phyloP scores from a whole-genome alignment of 2,797 vertebrate species.

The Eulemur coronatus region DNA sequence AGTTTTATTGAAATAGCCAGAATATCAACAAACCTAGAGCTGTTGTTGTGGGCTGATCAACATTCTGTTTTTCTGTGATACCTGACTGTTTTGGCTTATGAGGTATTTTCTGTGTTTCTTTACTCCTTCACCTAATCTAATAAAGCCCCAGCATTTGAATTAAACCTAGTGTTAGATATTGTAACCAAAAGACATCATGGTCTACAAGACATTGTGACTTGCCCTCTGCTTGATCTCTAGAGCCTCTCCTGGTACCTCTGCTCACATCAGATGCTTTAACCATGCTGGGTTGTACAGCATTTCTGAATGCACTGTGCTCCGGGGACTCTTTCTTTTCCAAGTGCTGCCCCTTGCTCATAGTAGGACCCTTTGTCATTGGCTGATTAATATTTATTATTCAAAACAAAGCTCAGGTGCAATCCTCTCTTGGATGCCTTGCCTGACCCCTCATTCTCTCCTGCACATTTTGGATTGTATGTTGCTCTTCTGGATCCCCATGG shows the following conservation, averaged over 20 bases:
- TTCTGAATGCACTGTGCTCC: neutral
- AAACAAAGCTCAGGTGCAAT: neutral
- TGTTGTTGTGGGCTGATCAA: neutral
- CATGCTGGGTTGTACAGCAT: neutral
- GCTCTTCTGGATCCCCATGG: neutral
- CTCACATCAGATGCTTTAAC: neutral
- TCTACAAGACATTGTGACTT: neutral
- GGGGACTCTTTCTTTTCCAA: neutral
- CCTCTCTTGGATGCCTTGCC: neutral
- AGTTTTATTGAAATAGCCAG: neutral
- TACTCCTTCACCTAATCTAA: neutral
- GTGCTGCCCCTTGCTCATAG: neutral
- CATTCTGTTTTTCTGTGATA: neutral
- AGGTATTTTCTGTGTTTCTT: neutral
- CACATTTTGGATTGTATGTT: neutral
- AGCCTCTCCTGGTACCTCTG: neutral
- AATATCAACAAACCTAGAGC: neutral
- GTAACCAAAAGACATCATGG: neutral
- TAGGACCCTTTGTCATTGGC: neutral
- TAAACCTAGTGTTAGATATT: neutral
- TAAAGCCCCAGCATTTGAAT: neutral
- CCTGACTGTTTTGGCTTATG: neutral
- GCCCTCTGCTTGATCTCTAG: neutral
- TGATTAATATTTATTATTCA: conserved; percentile 25
- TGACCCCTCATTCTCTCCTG: neutral